A percentile compares a stretch with the other conserved stretches of the same genome.
Conservation (phyloP, 2,888 invertebrate genomes). For the Vesta saturnalis region DNA sequence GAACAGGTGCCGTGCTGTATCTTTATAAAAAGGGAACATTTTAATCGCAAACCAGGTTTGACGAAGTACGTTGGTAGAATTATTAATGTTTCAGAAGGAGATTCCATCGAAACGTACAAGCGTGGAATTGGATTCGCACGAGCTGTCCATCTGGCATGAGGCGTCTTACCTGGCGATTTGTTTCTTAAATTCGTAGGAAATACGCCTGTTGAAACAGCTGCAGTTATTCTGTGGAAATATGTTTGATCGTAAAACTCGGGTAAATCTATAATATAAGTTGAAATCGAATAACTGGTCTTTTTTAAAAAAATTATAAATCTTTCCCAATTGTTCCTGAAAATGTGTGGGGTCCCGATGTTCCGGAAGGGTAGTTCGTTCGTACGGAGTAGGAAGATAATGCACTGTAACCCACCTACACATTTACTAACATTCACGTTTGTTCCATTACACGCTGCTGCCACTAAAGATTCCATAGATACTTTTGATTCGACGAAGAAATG, state of each 20-base stretch:
- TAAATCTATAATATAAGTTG: neutral
- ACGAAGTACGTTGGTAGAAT: too few relatives aligned
- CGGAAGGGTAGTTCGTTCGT: neutral
- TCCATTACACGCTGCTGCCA: too few relatives aligned
- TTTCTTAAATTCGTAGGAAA: neutral
- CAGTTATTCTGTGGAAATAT: neutral
- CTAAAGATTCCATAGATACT: too few relatives aligned
- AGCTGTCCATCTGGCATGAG: neutral
- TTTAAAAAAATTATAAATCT: neutral
- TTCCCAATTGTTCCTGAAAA: neutral
- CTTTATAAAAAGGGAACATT: too few relatives aligned
- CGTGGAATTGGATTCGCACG: neutral
- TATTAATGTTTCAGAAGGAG: neutral
- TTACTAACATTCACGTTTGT: too few relatives aligned
- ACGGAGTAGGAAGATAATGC: neutral
- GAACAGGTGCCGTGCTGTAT: too few relatives aligned
- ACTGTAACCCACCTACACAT: too few relatives aligned
- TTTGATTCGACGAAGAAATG: too few relatives aligned
- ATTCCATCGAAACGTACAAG: conserved; percentile 3
- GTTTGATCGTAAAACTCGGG: neutral
- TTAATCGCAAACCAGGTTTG: too few relatives aligned
- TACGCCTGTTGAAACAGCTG: neutral
- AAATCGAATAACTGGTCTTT: neutral
- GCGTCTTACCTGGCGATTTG: neutral
- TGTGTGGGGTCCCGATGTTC: neutral